Conservation (phyloP, 2,113 vertebrate species). For the Lepus europaeus region DNA sequence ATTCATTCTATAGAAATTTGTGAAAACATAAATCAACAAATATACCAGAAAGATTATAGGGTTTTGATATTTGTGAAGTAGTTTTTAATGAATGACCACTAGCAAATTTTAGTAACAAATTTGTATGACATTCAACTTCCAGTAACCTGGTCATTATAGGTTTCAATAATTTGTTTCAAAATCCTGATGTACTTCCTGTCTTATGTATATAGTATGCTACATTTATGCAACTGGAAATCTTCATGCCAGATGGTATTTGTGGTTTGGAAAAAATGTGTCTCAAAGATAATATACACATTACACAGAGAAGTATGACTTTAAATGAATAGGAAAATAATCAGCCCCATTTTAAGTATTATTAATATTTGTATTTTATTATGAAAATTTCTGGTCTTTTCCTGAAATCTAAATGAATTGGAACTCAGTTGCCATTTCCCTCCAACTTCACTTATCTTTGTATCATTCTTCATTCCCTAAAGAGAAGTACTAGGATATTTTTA, state of each 20-base stretch:
- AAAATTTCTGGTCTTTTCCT: too few species aligned
- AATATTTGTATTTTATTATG: neutral
- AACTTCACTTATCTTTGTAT: neutral
- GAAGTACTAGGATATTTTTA: neutral
- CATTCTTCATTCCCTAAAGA: neutral
- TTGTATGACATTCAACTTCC: neutral
- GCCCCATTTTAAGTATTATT: neutral
- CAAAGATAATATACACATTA: neutral
- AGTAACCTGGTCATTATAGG: neutral
- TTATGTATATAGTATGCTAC: neutral
- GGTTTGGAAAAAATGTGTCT: neutral
- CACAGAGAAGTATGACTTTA: neutral
- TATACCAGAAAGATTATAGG: neutral
- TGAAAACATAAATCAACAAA: neutral
- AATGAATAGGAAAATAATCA: neutral
- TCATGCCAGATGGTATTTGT: neutral
- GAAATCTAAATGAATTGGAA: neutral
- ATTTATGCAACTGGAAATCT: neutral
- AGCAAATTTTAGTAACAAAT: neutral
- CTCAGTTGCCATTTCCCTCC: neutral
- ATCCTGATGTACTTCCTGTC: neutral
- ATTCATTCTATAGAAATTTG: neutral
- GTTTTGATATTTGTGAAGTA: neutral
- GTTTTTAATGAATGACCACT: neutral
- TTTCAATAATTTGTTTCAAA: constrained; percentile 43